These are phyloP conservation scores for Tupaia chinensis DNA, from an alignment of 2,113 vertebrate genomes.

Conservation along the genomic window DNA sequence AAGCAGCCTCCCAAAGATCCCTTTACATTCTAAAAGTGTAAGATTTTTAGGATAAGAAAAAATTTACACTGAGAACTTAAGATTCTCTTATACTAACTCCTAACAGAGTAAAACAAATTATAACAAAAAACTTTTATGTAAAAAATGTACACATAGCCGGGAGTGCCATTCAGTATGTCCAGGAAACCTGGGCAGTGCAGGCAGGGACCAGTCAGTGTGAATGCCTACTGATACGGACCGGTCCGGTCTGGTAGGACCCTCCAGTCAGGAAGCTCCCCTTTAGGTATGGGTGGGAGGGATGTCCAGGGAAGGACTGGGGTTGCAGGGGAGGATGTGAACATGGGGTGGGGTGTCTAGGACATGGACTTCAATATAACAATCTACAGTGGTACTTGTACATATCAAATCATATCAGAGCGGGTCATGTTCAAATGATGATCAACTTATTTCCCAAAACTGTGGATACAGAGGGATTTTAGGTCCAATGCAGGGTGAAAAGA, in stretches of 20 bases:
- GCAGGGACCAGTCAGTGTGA: fast-evolving
- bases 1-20: not conserved
- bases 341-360: not conserved
- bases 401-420: not conserved
- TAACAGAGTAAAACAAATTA: not conserved
- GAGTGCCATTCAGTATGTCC: not conserved
- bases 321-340: not conserved
- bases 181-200: not conserved
- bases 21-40: not conserved
- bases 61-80: not conserved
- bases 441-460: not conserved
- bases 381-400: not conserved
- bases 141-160: not conserved
- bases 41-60: constrained; percentile 10
- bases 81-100: not conserved
- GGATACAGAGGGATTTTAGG: constrained; percentile 31
- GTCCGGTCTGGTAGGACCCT: fast-evolving
- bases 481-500: not conserved
- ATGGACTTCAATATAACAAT: not conserved
- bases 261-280: not conserved
- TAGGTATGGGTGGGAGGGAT: not conserved
- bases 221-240: fast-evolving
- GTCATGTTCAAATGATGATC: not conserved
- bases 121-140: not conserved
- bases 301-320: not conserved